Evolutionary conservation across 2,888 invertebrate genomes (phyloP).

Genomic region (Mylabris sibirica): DNA sequence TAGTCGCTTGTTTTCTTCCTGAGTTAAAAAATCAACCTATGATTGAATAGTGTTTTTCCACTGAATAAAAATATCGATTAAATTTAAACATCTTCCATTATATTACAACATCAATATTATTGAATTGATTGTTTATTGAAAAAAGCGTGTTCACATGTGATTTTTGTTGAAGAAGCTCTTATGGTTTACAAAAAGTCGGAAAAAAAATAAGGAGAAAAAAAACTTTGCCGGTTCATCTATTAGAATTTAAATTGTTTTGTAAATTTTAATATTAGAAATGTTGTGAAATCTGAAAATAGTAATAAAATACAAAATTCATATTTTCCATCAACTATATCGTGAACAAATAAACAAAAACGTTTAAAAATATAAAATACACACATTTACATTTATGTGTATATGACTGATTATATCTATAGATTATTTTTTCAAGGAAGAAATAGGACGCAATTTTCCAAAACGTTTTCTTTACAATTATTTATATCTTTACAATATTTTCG

Average conservation of each 20-base stretch:
- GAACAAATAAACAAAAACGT: conserved; percentile 28
- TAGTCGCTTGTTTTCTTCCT: not conserved
- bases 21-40: not conserved
- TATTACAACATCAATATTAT: conserved; percentile 1
- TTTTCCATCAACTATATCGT: conserved; percentile 25
- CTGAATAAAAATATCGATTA: not conserved
- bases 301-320: conserved; percentile 34
- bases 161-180: too few species aligned
- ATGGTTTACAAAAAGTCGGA: too few species aligned
- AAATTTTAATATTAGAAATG: conserved; percentile 12
- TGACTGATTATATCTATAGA: conserved; percentile 12
- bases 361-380: conserved; percentile 25
- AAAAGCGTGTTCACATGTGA: not conserved
- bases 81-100: not conserved
- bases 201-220: not conserved
- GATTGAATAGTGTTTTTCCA: conserved; percentile 6
- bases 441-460: conserved; percentile 11
- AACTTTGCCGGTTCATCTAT: not conserved
- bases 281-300: conserved; percentile 11
- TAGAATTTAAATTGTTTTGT: not conserved
- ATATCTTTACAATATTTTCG: not conserved
- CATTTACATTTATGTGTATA: too few species aligned
- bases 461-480: not conserved
- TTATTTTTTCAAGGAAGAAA: not conserved
- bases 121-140: not conserved